Percentiles rank a stretch among this genome's conserved stretches.
Conservation (phyloP, 2,113 vertebrate genomes). For the Tinamus guttatus region DNA sequence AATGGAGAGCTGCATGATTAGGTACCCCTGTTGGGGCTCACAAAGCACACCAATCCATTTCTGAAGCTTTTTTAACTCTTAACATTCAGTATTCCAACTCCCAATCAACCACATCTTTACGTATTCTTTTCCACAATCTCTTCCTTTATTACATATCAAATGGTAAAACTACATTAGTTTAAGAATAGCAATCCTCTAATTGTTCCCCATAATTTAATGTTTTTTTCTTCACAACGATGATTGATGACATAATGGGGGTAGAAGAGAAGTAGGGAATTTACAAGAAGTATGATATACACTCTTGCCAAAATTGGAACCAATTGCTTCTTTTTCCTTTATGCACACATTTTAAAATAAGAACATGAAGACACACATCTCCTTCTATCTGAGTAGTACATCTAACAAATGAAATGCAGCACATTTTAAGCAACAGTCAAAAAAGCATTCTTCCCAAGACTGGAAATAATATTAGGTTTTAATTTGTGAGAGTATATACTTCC, state of each 20-base stretch:
- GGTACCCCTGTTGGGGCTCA: neutral
- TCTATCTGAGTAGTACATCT: neutral
- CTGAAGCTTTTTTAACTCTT: neutral
- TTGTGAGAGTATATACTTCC: neutral
- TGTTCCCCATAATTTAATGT: neutral
- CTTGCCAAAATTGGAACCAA: neutral
- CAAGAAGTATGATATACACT: neutral
- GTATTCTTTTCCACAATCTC: neutral
- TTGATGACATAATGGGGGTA: neutral
- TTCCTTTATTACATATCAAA: neutral
- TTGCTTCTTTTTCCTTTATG: neutral
- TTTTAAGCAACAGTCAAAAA: neutral
- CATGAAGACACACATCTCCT: neutral
- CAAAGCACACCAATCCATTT: neutral
- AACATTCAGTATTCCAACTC: neutral
- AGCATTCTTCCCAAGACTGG: neutral
- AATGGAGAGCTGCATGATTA: neutral
- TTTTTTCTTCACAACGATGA: neutral
- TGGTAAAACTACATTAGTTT: neutral
- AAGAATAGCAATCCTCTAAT: neutral
- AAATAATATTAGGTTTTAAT: neutral
- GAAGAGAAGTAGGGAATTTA: neutral
- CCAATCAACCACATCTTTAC: neutral
- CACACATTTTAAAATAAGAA: neutral
- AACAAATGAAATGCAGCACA: neutral